These are phyloP conservation scores for Montipora cactus DNA, from an alignment of 64 coral and sea anemone species.

Conservation along the genomic window DNA sequence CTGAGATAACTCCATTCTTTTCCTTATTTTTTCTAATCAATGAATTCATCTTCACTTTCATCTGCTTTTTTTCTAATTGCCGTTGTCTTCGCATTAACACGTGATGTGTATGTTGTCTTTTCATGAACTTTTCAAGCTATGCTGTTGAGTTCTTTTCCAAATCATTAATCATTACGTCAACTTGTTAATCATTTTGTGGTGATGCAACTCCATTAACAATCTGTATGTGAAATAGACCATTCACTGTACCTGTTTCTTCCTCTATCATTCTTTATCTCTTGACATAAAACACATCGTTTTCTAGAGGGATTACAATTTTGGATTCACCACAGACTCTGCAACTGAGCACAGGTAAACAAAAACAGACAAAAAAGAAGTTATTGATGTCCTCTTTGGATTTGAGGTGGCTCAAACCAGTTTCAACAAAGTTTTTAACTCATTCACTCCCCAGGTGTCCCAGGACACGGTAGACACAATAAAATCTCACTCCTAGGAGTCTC, in stretches of 20 bases:
- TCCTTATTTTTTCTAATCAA: slow-evolving; percentile 78
- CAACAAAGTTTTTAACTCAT: too few species aligned
- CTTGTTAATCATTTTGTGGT: too few species aligned
- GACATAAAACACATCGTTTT: slow-evolving; percentile 95
- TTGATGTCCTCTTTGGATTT: too few species aligned
- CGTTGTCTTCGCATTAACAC: slow-evolving; percentile 99
- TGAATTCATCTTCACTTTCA: slow-evolving; percentile 87
- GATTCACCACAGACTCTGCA: slow-evolving; percentile 65
- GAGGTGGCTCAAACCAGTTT: too few species aligned
- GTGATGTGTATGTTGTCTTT: slow-evolving; percentile 94
- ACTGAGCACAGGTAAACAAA: slow-evolving; percentile 35
- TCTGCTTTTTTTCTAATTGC: slow-evolving; percentile 95
- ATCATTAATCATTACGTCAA: not conserved
- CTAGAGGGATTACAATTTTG: slow-evolving; percentile 76
- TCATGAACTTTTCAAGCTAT: slow-evolving; percentile 94
- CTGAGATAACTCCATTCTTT: slow-evolving; percentile 91
- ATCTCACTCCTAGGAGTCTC: too few species aligned
- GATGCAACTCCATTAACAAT: too few species aligned
- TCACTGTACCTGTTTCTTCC: slow-evolving; percentile 75
- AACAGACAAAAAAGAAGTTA: not conserved
- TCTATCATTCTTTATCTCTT: slow-evolving; percentile 90
- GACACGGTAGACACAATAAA: too few species aligned
- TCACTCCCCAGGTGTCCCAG: too few species aligned
- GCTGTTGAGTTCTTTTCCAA: slow-evolving; percentile 85
- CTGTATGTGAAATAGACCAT: too few species aligned